Evolutionary conservation across 37 sponge, comb jelly and placozoan genomes (phyloP), one percentile per base, ranked within the genome.

Genomic region (Petrosia ficiformis): DNA sequence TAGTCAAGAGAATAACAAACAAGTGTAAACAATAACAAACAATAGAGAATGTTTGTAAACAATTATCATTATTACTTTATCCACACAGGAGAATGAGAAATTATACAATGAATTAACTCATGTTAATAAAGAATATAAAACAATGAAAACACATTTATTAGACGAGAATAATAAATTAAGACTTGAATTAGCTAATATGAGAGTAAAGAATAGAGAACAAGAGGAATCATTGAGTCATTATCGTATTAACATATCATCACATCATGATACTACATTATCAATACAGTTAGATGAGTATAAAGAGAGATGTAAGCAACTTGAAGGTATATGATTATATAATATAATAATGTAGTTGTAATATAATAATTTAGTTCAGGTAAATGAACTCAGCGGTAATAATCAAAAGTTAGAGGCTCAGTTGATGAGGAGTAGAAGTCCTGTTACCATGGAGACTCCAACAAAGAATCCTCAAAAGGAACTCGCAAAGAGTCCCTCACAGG

Each of bases 1-100:
- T n/a, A n/a, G n/a, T n/a, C n/a, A n/a, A n/a, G n/a, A n/a, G n/a
- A n/a, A n/a, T n/a, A n/a, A n/a, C n/a, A n/a, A n/a, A n/a, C n/a
- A n/a, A n/a, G n/a, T n/a, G n/a, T n/a, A n/a, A n/a, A n/a, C n/a
- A n/a, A n/a, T n/a, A n/a, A n/a, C n/a, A n/a, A n/a, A n/a, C n/a
- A n/a, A n/a, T n/a, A n/a, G n/a, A n/a, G n/a, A n/a, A n/a, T n/a
- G n/a, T n/a, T n/a, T n/a, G n/a, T n/a, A n/a, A n/a, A n/a, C n/a
- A n/a, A n/a, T n/a, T n/a, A n/a, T n/a, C n/a, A n/a, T n/a, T n/a
- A n/a, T n/a, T n/a, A n/a, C n/a, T n/a, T n/a, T 48, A 14, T 48
- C 8, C 54, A 61, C 63, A 22, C 68, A 89, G 90, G 90, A 89
- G 67, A 89, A 89, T 75, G 90, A 89, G 63, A 44, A 77, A 28